Base-by-base conservation (phyloP, 2,113 vertebrate species). In the Panthera uncia region DNA sequence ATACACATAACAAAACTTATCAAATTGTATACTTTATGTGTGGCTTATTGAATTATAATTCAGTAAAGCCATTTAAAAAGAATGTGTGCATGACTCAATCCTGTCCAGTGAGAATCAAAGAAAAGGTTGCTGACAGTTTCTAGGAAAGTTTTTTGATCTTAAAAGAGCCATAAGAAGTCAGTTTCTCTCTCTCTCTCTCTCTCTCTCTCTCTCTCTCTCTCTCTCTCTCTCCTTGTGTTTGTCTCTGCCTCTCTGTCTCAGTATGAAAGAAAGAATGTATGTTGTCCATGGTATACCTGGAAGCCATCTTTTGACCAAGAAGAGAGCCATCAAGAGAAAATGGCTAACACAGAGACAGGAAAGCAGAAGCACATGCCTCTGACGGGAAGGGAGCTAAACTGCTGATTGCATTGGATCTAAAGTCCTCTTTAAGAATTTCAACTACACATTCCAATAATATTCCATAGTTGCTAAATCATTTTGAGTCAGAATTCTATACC, bases 81-180 rank as follows among this genome's bases (percentile, higher is more conserved):
- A 68, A 55, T 7, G 7, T 55, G 73, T 38, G 19, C 14, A 45
- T 68, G 78, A 88, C 27, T 79, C 57, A 85, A 63, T 68, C 57
- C 84, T 90, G 84, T 48, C 6, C 38, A 25, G 61, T 29, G 21
- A 80, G 48, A 94, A 89, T 45, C 25, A 94, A 94, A 73, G 48
- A 80, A 57, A 55, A 89, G 3, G 41, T 45, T 63, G 12, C 33
- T 86, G 65, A 69, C 74, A 63, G 2, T 36, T 85, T 66, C 36
- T 89, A 57, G 73, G 36, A 78, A 92, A 82, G 14, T 85, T 74
- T 86, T 91, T 80, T 76, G 57, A 68, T 92, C 66, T 91, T 79
- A 94, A 88, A 80, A 52, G 48, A 82, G 19, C 10, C 33, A 9
- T 80, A 74, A 61, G 71, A 27, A 61, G 57, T 61, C 57, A 61